phyloP scores from a whole-genome alignment of 2,113 vertebrate genomes.

The Siphamia tubifer region DNA sequence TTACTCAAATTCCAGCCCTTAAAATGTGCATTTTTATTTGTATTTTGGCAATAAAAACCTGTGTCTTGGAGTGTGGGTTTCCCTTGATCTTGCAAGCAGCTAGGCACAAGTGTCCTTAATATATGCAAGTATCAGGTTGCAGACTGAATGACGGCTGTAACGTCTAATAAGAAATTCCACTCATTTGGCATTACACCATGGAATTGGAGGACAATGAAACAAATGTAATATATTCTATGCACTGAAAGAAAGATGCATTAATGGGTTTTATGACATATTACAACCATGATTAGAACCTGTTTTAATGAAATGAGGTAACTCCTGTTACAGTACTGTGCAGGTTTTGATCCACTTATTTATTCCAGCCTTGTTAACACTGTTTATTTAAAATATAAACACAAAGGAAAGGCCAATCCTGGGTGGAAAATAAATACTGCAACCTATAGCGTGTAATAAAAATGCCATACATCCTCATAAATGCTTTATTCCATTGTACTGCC shows the following conservation, averaged over 20 bases:
- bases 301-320: conserved; percentile 25
- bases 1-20: neutral
- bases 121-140: neutral
- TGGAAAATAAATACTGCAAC: conserved; percentile 6
- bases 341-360: conserved; percentile 9
- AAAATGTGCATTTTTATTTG: too few species aligned
- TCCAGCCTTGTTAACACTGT: neutral
- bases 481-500: neutral
- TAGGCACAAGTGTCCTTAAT: neutral
- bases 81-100: neutral
- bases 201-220: too few species aligned
- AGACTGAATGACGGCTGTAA: neutral
- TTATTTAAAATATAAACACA: too few species aligned
- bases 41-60: too few species aligned
- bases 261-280: neutral
- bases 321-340: neutral
- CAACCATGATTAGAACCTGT: neutral
- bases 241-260: neutral
- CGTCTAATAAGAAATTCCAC: too few species aligned
- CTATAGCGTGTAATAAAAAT: neutral
- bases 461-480: neutral
- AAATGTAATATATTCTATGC: neutral
- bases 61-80: too few species aligned
- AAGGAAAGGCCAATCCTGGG: too few species aligned
- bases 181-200: too few species aligned